These are phyloP conservation scores for Lordiphosa fenestrarum DNA, from an alignment of 2,888 invertebrate genomes.

Conservation along the genomic window DNA sequence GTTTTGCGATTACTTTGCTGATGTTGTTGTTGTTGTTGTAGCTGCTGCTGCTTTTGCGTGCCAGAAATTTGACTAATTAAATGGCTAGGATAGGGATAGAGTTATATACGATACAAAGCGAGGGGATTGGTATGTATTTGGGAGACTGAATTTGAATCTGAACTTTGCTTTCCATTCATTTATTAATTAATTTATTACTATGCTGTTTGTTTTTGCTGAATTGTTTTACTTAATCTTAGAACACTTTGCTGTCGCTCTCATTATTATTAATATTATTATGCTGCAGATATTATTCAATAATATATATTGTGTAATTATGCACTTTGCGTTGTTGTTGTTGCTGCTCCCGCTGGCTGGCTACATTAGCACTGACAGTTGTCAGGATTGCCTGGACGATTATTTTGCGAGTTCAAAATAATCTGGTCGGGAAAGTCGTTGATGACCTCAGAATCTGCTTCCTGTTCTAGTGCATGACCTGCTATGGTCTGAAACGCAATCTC, in stretches of 20 bases:
- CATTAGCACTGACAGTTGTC: conserved; percentile 89
- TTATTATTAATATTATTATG: conserved; percentile 50
- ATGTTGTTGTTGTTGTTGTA: conserved; percentile 43
- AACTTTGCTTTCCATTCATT: conserved; percentile 53
- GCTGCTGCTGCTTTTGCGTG: conserved; percentile 49
- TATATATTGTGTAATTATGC: conserved; percentile 60
- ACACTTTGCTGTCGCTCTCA: conserved; percentile 37
- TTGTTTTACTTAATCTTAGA: conserved; percentile 63
- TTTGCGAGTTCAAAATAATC: conserved; percentile 91
- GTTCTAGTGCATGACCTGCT: conserved; percentile 97
- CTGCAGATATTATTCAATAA: conserved; percentile 51
- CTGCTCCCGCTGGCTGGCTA: conserved; percentile 31
- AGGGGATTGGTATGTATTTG: conserved; percentile 7
- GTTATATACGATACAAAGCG: conserved; percentile 44
- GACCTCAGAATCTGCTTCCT: conserved; percentile 94
- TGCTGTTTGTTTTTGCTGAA: conserved; percentile 54
- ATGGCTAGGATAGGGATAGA: conserved; percentile 50
- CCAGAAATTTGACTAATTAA: conserved; percentile 61
- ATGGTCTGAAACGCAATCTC: conserved; percentile 99
- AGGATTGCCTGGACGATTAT: conserved; percentile 86
- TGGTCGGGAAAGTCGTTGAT: conserved; percentile 99
- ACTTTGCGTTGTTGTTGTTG: conserved; percentile 50
- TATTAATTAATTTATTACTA: conserved; percentile 46
- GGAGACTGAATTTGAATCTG: conserved; percentile 40
- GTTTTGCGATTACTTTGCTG: conserved; percentile 18